These are phyloP conservation scores for Arctocebus calabarensis DNA, from an alignment of 2,797 vertebrate genomes.

Conservation along the genomic window DNA sequence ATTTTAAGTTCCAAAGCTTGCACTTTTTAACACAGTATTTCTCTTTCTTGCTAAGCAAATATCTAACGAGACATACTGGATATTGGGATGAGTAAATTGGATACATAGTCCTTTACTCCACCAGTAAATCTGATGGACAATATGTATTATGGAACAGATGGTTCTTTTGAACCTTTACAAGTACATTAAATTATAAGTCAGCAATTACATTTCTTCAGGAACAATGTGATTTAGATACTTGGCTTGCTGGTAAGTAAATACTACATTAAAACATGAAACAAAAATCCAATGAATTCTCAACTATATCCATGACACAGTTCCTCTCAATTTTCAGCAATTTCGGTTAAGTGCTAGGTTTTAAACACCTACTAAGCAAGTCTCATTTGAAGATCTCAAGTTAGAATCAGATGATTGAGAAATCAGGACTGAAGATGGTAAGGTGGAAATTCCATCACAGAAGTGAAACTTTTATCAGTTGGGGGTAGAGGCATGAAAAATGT, in stretches of 20 bases:
- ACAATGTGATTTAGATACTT: background rate
- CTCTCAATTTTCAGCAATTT: constrained; percentile 13
- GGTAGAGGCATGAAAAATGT: background rate
- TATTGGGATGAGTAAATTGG: background rate
- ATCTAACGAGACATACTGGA: background rate
- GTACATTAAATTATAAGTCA: background rate
- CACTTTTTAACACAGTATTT: background rate
- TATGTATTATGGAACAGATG: background rate
- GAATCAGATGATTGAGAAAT: background rate
- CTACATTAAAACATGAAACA: background rate
- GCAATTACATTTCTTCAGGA: background rate
- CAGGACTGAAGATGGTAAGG: background rate
- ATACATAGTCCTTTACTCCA: background rate
- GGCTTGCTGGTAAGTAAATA: background rate
- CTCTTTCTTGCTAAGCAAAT: background rate
- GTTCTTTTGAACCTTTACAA: background rate
- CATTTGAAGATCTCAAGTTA: background rate
- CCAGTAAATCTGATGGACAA: background rate
- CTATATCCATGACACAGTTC: background rate
- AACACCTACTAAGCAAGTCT: background rate
- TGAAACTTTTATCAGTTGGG: background rate
- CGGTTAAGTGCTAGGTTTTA: background rate
- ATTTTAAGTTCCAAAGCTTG: constrained; percentile 41
- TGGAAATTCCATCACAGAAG: background rate
- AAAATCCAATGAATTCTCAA: background rate